These are phyloP conservation scores for Solea senegalensis DNA, from an alignment of 2,113 vertebrate species.

Conservation along the genomic window DNA sequence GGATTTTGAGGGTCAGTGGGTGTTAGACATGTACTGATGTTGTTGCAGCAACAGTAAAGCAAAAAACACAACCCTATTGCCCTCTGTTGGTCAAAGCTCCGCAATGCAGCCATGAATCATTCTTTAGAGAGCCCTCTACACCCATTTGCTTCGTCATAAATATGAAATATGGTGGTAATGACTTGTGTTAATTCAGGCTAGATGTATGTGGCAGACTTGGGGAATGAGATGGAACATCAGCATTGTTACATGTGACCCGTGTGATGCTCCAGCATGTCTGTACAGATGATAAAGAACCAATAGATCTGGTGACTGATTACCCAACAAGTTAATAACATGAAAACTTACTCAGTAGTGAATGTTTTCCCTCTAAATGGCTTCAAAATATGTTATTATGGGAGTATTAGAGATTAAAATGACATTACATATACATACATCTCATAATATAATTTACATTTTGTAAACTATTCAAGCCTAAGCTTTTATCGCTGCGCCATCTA, in stretches of 20 bases:
- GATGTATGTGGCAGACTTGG: not conserved
- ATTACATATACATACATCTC: not conserved
- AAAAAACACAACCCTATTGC: constrained; percentile 33
- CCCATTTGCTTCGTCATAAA: constrained; percentile 19
- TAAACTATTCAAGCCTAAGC: not conserved
- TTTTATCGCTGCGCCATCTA: not conserved
- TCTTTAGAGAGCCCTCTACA: not conserved
- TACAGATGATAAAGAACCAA: not conserved
- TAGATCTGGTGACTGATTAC: not conserved
- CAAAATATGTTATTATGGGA: too few relatives aligned
- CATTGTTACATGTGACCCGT: not conserved
- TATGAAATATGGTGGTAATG: constrained; percentile 23
- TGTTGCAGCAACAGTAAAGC: not conserved
- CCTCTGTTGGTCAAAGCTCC: constrained; percentile 66
- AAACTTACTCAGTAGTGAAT: not conserved
- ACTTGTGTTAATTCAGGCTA: not conserved
- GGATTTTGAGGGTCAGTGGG: constrained; percentile 91
- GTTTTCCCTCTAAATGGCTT: not conserved
- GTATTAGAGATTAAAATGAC: not conserved
- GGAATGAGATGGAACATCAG: not conserved
- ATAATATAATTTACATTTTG: not conserved
- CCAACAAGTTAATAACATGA: not conserved
- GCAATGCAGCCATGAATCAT: constrained; percentile 41
- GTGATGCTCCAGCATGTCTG: not conserved
- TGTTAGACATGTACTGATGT: not conserved